phyloP scores from a whole-genome alignment of 2,888 invertebrate species.

The Lissocephala sabroskyi region DNA sequence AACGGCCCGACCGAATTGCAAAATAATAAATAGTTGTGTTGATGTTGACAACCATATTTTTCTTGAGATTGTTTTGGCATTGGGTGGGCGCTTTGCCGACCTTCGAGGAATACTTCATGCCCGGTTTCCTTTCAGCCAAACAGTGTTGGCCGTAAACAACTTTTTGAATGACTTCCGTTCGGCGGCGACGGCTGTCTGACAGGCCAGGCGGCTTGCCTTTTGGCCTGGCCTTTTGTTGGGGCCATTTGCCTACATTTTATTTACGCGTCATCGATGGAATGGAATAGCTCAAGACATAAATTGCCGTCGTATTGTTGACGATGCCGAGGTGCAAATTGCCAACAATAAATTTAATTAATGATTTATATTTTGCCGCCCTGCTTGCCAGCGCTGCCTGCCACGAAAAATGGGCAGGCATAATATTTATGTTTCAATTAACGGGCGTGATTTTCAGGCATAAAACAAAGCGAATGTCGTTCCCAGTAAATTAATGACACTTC shows the following conservation, averaged over 20 bases:
- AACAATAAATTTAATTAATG: slow-evolving; percentile 62
- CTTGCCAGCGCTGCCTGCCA: neutral
- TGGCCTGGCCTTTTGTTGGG: slow-evolving; percentile 1
- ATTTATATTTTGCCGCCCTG: slow-evolving; percentile 32
- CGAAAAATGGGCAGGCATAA: slow-evolving; percentile 26
- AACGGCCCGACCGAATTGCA: neutral
- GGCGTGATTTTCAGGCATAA: slow-evolving; percentile 43
- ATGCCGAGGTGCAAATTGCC: slow-evolving; percentile 56
- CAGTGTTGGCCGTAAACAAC: slow-evolving; percentile 46
- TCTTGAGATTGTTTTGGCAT: slow-evolving; percentile 14
- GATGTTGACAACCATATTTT: slow-evolving; percentile 36
- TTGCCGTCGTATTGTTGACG: slow-evolving; percentile 24
- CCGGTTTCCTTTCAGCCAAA: too few species aligned
- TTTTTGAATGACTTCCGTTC: slow-evolving; percentile 18
- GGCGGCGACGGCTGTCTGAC: slow-evolving; percentile 1
- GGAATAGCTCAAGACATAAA: slow-evolving; percentile 45
- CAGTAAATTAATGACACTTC: slow-evolving; percentile 18
- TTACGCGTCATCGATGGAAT: slow-evolving; percentile 24
- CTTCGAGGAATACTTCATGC: slow-evolving; percentile 7
- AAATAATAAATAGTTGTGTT: slow-evolving; percentile 46
- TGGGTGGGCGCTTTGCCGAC: neutral
- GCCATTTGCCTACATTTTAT: slow-evolving; percentile 8
- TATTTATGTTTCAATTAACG: slow-evolving; percentile 50
- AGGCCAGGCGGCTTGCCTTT: too few species aligned
- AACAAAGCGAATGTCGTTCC: neutral